A percentile compares a stretch with the other conserved stretches of the same genome.
phyloP scores from a whole-genome alignment of 2,888 invertebrate genomes.

The Hydraecia micacea region DNA sequence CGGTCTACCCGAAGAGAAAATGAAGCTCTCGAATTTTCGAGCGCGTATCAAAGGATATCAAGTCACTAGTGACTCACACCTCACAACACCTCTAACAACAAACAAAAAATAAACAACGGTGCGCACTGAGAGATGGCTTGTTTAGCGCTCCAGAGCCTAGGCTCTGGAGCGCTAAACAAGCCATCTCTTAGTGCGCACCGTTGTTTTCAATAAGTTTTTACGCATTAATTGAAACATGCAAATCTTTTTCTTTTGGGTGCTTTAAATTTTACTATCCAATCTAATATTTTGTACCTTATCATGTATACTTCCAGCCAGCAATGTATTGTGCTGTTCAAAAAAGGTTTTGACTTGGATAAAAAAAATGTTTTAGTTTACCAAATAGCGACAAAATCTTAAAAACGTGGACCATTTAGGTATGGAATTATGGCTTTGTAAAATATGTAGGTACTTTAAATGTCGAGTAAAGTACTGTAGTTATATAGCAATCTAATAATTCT shows the following conservation, averaged over 20 bases:
- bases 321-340: neutral
- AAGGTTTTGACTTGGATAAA: neutral
- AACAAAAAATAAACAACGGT: no score
- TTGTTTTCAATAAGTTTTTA: neutral
- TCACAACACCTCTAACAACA: no score
- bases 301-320: neutral
- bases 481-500: conserved; percentile 50
- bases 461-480: neutral
- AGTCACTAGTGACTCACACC: no score
- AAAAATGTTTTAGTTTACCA: neutral
- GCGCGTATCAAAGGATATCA: no score
- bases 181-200: no score
- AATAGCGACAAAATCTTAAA: neutral
- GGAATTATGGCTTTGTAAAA: neutral
- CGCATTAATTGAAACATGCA: neutral
- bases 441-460: neutral
- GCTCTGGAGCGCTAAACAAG: no score
- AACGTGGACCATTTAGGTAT: neutral
- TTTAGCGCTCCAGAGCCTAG: no score
- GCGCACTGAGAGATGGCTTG: no score
- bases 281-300: conserved; percentile 4
- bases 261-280: neutral
- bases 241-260: neutral
- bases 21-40: no score
- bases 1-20: no score